phyloP scores from a whole-genome alignment of 64 coral and sea anemone species.

The Actinia equina region DNA sequence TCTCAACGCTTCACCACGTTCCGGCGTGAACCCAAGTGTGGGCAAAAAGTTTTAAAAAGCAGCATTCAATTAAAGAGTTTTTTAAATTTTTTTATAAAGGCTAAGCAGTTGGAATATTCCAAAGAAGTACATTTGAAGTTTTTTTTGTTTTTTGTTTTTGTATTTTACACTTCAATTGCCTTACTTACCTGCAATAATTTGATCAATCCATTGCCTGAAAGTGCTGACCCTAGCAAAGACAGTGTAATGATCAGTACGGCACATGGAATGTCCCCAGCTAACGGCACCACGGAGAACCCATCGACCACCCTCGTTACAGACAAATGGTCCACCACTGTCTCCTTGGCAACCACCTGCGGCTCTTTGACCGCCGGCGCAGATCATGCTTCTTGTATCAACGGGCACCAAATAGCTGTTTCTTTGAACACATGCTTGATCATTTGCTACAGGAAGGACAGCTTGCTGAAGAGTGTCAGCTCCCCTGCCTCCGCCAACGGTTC shows the following conservation, averaged over 20 bases:
- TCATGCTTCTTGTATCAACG: constrained; percentile 35
- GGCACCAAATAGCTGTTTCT: constrained; percentile 13
- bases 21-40: too few species aligned
- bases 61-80: too few species aligned
- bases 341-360: constrained; percentile 55
- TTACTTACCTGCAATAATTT: background rate
- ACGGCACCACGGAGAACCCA: constrained; percentile 58
- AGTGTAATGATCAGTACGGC: constrained; percentile 54
- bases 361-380: constrained; percentile 50
- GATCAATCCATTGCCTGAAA: constrained; percentile 50
- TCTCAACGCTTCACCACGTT: too few species aligned
- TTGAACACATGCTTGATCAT: background rate
- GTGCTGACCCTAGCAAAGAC: constrained; percentile 64
- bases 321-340: constrained; percentile 70
- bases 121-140: too few species aligned
- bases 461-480: constrained; percentile 48
- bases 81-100: too few species aligned
- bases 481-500: constrained; percentile 33
- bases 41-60: too few species aligned
- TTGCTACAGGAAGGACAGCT: constrained; percentile 26
- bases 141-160: too few species aligned
- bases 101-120: too few species aligned
- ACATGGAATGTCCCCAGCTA: constrained; percentile 58
- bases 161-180: too few species aligned
- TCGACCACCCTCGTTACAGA: constrained; percentile 48